These are phyloP conservation scores for Caenorhabditis panamensis DNA, from an alignment of 2,888 invertebrate species.

Conservation along the genomic window DNA sequence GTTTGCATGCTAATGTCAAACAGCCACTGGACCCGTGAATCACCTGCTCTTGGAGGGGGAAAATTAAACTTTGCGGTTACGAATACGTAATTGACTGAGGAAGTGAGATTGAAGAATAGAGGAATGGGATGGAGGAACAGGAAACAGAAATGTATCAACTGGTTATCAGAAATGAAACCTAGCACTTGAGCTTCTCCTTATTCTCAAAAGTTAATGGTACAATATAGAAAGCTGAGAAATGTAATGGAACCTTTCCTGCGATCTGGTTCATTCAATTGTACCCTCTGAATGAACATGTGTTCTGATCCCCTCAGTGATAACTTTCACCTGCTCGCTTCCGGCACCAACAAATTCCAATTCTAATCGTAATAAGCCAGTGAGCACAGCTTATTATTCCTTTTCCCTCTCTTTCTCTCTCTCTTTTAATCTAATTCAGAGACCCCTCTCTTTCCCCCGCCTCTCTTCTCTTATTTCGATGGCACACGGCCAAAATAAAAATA, in stretches of 20 bases:
- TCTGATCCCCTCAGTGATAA: not conserved
- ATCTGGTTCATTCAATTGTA: not conserved
- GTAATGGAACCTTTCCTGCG: too few species aligned
- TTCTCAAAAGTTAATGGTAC: too few species aligned
- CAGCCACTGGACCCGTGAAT: slow-evolving; percentile 7
- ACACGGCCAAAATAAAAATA: slow-evolving; percentile 43
- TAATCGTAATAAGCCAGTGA: slow-evolving; percentile 43
- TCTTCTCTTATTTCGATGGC: slow-evolving; percentile 14
- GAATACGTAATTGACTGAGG: slow-evolving; percentile 23
- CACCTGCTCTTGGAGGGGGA: slow-evolving; percentile 29
- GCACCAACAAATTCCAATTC: not conserved
- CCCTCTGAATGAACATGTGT: not conserved
- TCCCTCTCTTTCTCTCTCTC: not conserved
- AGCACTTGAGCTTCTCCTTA: too few species aligned
- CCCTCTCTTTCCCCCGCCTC: slow-evolving; percentile 9
- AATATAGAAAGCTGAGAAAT: too few species aligned
- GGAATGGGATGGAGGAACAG: not conserved
- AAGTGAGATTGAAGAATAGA: not conserved
- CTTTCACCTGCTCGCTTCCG: not conserved
- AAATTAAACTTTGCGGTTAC: slow-evolving; percentile 8
- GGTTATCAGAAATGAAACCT: slow-evolving; percentile 78
- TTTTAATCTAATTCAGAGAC: slow-evolving; percentile 48
- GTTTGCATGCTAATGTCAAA: slow-evolving; percentile 37
- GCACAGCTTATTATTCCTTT: slow-evolving; percentile 7
- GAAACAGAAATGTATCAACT: slow-evolving; percentile 71